These are phyloP conservation scores for Mirounga angustirostris DNA, from an alignment of 2,113 vertebrate species.

Conservation along the genomic window DNA sequence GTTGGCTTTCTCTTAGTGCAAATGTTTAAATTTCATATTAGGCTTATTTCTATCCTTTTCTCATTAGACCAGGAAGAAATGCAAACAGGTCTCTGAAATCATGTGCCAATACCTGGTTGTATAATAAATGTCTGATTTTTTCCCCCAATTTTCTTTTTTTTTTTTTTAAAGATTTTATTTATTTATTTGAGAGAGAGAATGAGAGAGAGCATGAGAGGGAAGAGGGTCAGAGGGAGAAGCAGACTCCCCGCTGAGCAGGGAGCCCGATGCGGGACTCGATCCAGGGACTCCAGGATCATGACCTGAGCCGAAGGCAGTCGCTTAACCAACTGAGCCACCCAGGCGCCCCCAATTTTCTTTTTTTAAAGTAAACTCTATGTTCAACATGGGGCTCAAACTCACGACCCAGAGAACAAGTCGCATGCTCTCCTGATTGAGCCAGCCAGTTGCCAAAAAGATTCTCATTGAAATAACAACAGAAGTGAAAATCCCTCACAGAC, in stretches of 20 bases:
- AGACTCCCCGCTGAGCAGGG: too few relatives aligned
- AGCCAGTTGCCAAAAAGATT: background rate
- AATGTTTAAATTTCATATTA: background rate
- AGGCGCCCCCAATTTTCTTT: background rate
- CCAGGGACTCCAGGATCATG: too few relatives aligned
- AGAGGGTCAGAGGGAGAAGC: too few relatives aligned
- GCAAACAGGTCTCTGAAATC: background rate
- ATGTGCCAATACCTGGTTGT: background rate
- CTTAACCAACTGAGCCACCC: too few relatives aligned
- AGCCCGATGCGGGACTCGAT: too few relatives aligned
- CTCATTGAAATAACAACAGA: background rate
- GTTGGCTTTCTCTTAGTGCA: background rate
- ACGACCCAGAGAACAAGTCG: background rate
- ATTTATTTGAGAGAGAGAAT: too few relatives aligned
- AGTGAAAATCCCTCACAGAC: background rate
- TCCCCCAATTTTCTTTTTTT: background rate
- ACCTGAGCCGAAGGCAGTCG: too few relatives aligned
- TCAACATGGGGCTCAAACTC: background rate
- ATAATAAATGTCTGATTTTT: background rate
- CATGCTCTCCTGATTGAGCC: background rate
- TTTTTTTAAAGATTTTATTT: too few relatives aligned
- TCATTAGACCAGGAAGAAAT: background rate
- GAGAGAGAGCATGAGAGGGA: too few relatives aligned
- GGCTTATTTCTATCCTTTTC: background rate
- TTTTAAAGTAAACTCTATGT: background rate